phyloP scores from a whole-genome alignment of 2,888 invertebrate genomes.

The Gari tellinella region DNA sequence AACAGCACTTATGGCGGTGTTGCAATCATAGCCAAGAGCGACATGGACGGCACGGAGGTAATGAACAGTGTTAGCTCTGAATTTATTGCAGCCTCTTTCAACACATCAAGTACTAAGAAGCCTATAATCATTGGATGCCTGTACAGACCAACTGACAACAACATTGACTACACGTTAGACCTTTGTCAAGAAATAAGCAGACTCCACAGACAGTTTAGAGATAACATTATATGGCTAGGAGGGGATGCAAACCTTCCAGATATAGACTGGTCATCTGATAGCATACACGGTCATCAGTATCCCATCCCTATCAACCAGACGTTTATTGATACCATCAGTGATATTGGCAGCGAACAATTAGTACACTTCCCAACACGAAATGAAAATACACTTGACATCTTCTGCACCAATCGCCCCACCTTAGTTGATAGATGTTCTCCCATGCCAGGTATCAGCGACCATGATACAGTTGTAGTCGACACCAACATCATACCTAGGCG shows the following conservation, averaged over 20 bases:
- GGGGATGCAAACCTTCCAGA: slow-evolving; percentile 21
- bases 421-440: slow-evolving; percentile 13
- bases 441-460: slow-evolving; percentile 27
- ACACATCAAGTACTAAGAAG: slow-evolving; percentile 11
- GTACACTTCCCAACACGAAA: slow-evolving; percentile 17
- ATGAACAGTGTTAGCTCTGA: slow-evolving; percentile 8
- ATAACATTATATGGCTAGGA: slow-evolving; percentile 13
- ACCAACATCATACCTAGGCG: slow-evolving; percentile 20
- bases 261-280: slow-evolving; percentile 22
- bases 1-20: slow-evolving; percentile 22
- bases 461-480: slow-evolving; percentile 29
- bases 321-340: slow-evolving; percentile 22
- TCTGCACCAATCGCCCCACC: slow-evolving; percentile 23
- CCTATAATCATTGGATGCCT: slow-evolving; percentile 34
- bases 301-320: slow-evolving; percentile 17
- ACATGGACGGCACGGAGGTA: slow-evolving; percentile 34
- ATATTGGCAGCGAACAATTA: slow-evolving; percentile 23
- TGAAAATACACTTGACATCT: slow-evolving; percentile 22
- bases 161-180: slow-evolving; percentile 10
- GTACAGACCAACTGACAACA: slow-evolving; percentile 30
- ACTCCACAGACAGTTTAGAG: not conserved
- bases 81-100: slow-evolving; percentile 27
- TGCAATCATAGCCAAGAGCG: slow-evolving; percentile 31
- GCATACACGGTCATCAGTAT: slow-evolving; percentile 14
- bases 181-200: slow-evolving; percentile 12